Conservation (phyloP, 2,888 invertebrate genomes). For the Drosophila macrospina region DNA sequence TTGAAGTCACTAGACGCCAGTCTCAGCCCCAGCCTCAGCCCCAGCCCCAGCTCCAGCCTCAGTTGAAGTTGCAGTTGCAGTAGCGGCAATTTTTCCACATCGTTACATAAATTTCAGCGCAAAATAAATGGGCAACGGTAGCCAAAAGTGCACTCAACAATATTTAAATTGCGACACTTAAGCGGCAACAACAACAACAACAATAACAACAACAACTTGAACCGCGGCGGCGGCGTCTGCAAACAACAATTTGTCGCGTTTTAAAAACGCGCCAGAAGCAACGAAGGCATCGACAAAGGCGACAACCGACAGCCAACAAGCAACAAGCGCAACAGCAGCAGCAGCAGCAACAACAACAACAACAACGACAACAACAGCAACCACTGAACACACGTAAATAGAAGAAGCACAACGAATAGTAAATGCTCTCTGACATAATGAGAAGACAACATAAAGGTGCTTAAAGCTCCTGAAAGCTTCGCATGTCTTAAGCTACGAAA, state of each 20-base stretch:
- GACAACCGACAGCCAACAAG: slow-evolving; percentile 56
- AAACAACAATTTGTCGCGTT: slow-evolving; percentile 79
- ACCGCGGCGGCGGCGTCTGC: slow-evolving; percentile 67
- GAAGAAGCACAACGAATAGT: slow-evolving; percentile 13
- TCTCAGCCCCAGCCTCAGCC: neutral
- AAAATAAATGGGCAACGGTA: slow-evolving; percentile 80
- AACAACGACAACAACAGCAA: neutral
- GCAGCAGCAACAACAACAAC: slow-evolving; percentile 7
- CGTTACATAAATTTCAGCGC: slow-evolving; percentile 78
- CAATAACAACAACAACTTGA: slow-evolving; percentile 26
- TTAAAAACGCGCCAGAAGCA: slow-evolving; percentile 76
- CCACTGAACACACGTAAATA: neutral
- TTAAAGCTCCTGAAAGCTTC: slow-evolving; percentile 6
- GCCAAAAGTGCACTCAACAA: slow-evolving; percentile 80
- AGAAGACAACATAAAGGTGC: neutral
- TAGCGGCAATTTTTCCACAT: slow-evolving; percentile 79
- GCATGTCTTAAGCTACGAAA: neutral
- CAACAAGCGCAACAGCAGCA: slow-evolving; percentile 14
- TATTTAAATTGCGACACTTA: slow-evolving; percentile 81
- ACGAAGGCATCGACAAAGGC: slow-evolving; percentile 66
- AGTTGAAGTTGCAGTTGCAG: slow-evolving; percentile 49
- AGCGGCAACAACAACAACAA: slow-evolving; percentile 51
- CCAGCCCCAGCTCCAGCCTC: neutral
- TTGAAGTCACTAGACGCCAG: no score
- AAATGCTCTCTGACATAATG: slow-evolving; percentile 28